These are phyloP conservation scores for Tinea semifulvella DNA, from an alignment of 2,888 invertebrate species.

Conservation along the genomic window DNA sequence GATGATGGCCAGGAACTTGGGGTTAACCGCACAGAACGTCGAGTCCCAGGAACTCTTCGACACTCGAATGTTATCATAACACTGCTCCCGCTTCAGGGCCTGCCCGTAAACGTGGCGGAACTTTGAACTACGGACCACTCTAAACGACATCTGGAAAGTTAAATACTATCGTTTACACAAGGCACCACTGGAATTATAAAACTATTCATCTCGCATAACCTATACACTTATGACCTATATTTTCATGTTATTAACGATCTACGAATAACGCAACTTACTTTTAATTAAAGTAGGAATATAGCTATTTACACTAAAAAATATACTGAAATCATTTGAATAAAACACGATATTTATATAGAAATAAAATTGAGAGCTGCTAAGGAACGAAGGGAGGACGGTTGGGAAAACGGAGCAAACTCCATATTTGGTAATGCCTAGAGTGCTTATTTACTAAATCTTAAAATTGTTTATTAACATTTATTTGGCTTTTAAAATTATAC, in stretches of 20 bases:
- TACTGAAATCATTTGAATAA: constrained; percentile 61
- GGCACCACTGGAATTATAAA: constrained; percentile 24
- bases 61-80: constrained; percentile 96
- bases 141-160: constrained; percentile 87
- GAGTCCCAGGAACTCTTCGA: constrained; percentile 99
- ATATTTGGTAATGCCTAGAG: constrained; percentile 74
- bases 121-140: constrained; percentile 96
- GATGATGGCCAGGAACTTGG: constrained; percentile 96
- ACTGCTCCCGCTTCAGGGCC: constrained; percentile 92
- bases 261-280: constrained; percentile 48
- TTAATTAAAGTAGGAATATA: constrained; percentile 43
- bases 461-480: neutral
- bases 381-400: constrained; percentile 67
- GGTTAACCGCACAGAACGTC: constrained; percentile 98
- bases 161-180: constrained; percentile 45
- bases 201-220: constrained; percentile 59
- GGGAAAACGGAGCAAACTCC: constrained; percentile 63
- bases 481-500: too few species aligned
- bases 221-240: constrained; percentile 59
- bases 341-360: constrained; percentile 42
- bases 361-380: constrained; percentile 62
- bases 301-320: constrained; percentile 49
- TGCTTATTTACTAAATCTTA: constrained; percentile 33
- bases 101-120: constrained; percentile 96
- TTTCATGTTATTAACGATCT: constrained; percentile 45